Conservation (phyloP, 2,113 vertebrate genomes). For the Eclectus roratus region DNA sequence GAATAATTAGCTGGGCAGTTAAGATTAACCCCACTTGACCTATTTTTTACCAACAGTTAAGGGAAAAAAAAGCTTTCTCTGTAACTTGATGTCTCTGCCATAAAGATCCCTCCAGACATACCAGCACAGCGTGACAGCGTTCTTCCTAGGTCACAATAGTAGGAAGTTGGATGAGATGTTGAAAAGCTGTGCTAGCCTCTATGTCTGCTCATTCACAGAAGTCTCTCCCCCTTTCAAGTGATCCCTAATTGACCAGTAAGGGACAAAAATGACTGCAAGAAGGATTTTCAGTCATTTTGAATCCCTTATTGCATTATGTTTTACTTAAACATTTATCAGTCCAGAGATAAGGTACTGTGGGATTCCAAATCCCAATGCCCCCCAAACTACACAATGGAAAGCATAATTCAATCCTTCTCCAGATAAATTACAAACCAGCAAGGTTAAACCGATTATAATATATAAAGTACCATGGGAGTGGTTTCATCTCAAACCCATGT, state of each 20-base stretch:
- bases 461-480: background rate
- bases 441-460: background rate
- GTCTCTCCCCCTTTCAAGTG: background rate
- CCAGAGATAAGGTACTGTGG: background rate
- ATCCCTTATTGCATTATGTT: background rate
- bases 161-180: background rate
- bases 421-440: background rate
- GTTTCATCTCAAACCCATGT: background rate
- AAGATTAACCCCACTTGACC: constrained; percentile 17
- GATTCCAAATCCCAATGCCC: background rate
- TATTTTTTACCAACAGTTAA: background rate
- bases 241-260: background rate
- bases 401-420: background rate
- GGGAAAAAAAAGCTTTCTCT: background rate
- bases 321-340: background rate
- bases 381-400: background rate
- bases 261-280: background rate
- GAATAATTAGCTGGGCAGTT: background rate
- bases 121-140: background rate
- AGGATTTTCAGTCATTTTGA: background rate
- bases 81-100: background rate
- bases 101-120: background rate
- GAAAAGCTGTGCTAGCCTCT: background rate
- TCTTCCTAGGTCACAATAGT: background rate
- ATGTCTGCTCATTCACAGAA: background rate